phyloP scores from a whole-genome alignment of 2,113 vertebrate genomes.

The Seriola rivoliana region DNA sequence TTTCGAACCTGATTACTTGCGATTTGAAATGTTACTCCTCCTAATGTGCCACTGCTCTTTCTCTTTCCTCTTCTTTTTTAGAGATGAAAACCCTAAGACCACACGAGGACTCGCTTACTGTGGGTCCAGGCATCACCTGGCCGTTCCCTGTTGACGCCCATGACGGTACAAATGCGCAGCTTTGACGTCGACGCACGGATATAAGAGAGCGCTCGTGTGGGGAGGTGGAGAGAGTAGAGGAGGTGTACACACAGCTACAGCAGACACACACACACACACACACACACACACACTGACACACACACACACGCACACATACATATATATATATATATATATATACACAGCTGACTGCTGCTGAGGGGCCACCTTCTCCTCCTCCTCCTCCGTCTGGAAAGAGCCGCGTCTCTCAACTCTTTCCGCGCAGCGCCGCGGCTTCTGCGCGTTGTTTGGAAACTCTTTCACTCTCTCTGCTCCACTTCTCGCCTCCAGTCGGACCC shows the following conservation, averaged over 20 bases:
- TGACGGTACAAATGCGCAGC: not conserved
- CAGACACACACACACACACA: not conserved
- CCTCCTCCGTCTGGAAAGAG: conserved; percentile 30
- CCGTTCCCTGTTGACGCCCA: not conserved
- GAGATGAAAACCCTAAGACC: not conserved
- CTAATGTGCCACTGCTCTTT: not conserved
- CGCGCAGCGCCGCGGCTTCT: not conserved
- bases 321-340: no score
- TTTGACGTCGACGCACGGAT: conserved; percentile 45
- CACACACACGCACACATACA: not conserved
- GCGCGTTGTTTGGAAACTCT: conserved; percentile 3
- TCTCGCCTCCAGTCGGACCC: not conserved
- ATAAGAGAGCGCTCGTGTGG: not conserved
- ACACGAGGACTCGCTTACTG: not conserved
- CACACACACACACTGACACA: not conserved
- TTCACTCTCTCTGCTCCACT: not conserved
- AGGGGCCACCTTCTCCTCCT: conserved; percentile 22
- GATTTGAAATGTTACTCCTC: no score
- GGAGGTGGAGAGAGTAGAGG: conserved; percentile 37
- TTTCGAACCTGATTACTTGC: not conserved
- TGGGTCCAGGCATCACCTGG: not conserved
- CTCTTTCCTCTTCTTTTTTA: not conserved
- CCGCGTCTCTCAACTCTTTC: not conserved
- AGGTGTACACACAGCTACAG: not conserved
- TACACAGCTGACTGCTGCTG: not conserved